Base-by-base conservation (phyloP, 2,113 vertebrate species). In the Cryptotis parvus region DNA sequence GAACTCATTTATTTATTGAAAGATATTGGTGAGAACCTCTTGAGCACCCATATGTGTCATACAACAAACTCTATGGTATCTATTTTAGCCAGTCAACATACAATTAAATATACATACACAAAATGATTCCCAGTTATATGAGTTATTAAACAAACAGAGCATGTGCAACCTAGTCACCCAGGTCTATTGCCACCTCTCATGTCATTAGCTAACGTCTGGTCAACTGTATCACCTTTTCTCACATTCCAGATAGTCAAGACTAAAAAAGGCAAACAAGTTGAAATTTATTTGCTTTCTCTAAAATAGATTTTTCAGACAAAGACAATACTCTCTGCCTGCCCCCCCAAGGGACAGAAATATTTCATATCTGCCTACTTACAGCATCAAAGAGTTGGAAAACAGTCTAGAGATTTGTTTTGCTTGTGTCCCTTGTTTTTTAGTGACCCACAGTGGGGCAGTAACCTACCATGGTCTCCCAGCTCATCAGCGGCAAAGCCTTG, bases 401-500 rank as follows among this genome's bases (percentile, higher is more conserved):
- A 87, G n/a, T 63, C 41, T 33, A 63, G 61, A 76, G 80, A 58
- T 55, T 61, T 94, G 58, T 91, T 92, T 90, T 79, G n/a, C 24
- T 92, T 52, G 76, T 74, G 37, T n/a, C 9, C 63, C 45, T 81
- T 74, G 52, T 74, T 95, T 80, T 81, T 55, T 58, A 72, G 45
- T 73, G 75, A 79, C 43, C 69, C 73, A 29, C 31, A 68, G 33
- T 27, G 35, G 70, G 61, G 12, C 70, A 20, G 43, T 84, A 55
- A 55, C 39, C 74, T 79, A 5, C 27, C 69, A 84, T 79, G 72
- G 35, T 39, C 91, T 63, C 49, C 74, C 74, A 74, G 92, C 39
- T 97, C 94, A 61, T 66, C 75, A 94, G 94, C 84, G 84, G 66
- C 33, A 78, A 84, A 91, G 81, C 85, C 85, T 55, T 94, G 94